phyloP scores from a whole-genome alignment of 2,113 vertebrate species.

The Hippocampus comes region DNA sequence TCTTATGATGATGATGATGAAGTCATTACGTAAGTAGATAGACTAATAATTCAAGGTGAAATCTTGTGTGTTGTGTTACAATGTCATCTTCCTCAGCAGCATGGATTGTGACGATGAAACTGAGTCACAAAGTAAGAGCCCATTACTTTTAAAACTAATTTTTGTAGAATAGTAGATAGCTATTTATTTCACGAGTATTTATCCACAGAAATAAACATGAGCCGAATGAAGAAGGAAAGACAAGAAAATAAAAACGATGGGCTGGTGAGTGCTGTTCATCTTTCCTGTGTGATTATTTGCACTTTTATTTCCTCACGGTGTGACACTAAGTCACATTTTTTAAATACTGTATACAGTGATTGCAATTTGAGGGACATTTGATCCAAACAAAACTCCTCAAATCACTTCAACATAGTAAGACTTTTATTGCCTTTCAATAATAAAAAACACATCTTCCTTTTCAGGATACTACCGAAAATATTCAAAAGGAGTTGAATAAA shows the following conservation, averaged over 20 bases:
- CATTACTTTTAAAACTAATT: neutral
- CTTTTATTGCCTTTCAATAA: too few species aligned
- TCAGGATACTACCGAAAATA: conserved; percentile 45
- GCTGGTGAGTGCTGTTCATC: neutral
- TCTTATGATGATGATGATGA: neutral
- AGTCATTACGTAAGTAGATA: conserved; percentile 16
- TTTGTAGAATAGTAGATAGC: neutral
- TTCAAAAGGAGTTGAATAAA: neutral
- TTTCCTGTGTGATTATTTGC: neutral
- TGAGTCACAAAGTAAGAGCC: conserved; percentile 21
- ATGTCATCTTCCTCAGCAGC: conserved; percentile 26
- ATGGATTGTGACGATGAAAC: neutral
- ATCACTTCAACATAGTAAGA: neutral
- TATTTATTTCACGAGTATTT: neutral
- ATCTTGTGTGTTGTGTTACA: neutral
- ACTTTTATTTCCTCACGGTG: neutral
- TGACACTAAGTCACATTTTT: too few species aligned
- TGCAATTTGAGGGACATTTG: too few species aligned
- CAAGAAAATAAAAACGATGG: neutral
- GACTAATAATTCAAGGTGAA: neutral
- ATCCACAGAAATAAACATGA: neutral
- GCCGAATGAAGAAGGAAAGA: neutral
- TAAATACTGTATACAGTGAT: too few species aligned
- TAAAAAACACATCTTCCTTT: conserved; percentile 14
- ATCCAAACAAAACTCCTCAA: neutral